Evolutionary conservation across 37 sponge, comb jelly and placozoan species (phyloP), one percentile per base, ranked within the genome.

Genomic region (Corticium candelabrum): DNA sequence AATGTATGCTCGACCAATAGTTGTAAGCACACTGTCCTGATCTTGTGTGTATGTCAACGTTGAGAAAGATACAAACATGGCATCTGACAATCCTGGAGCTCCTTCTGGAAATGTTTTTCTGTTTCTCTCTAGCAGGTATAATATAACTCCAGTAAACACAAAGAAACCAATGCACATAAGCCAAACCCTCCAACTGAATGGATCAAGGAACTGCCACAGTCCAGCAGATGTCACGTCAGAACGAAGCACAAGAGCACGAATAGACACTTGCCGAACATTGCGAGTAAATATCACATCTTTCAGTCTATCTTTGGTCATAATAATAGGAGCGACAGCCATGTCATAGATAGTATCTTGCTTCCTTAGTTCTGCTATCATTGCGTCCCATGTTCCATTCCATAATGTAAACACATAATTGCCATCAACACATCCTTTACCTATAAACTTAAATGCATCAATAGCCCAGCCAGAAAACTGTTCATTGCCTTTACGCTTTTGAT

Each of bases 31-130:
- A 4, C 5, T 34, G 29, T 70, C 73, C 73, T 4, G 29, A 29
- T 70, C 31, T 32, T 70, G 73, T 34, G 73, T 70, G 73, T 4
- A 70, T 4, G 7, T 29, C 29, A 70, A 34, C 73, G 73, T 70
- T 34, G 73, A 70, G 73, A 70, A 70, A 5, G 73, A 70, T 4
- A 70, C 73, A 4, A 4, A 70, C 73, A 70, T 4, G 31, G 73
- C 5, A 29, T 70, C 73, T 7, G 73, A 7, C 73, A 70, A 5
- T 7, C 36, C 36, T 7, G 73, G 73, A 34, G 73, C 7, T 21
- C 62, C 62, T 50, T 50, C 62, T 11, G 62, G 62, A 50, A 50
- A 50, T 4, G 21, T 32, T 7, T 70, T 4, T 5, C 73, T 7
- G 5, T 7, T 7, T 7, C 31, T 4, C 21, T 70, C 73, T 5